These are phyloP conservation scores for Podarcis siculus DNA, from an alignment of 2,797 vertebrate genomes.

Conservation along the genomic window DNA sequence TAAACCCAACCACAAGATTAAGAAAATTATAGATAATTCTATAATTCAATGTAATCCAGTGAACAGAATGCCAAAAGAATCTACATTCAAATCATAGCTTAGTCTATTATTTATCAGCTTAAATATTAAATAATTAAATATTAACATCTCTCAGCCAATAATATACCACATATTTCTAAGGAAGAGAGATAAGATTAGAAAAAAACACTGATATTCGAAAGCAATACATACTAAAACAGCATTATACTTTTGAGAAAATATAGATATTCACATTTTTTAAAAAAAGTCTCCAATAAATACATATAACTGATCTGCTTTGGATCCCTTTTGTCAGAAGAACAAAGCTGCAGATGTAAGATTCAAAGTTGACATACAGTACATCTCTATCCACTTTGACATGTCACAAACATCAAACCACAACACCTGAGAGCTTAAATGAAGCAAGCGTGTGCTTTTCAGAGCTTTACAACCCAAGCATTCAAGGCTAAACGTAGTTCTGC, in stretches of 20 bases:
- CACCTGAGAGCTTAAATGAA: neutral
- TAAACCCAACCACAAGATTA: neutral
- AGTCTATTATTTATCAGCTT: neutral
- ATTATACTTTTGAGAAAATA: slow-evolving; percentile 18
- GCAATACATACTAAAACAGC: neutral
- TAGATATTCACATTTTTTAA: neutral
- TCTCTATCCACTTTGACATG: neutral
- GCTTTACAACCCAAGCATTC: neutral
- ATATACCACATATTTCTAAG: neutral
- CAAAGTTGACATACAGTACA: neutral
- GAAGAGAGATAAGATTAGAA: neutral
- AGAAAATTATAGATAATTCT: neutral
- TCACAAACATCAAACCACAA: neutral
- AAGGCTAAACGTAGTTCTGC: neutral
- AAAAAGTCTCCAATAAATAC: neutral
- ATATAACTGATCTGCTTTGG: neutral
- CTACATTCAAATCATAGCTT: neutral
- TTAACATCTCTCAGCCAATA: neutral
- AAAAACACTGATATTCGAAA: neutral
- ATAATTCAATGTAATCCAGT: neutral
- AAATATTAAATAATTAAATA: neutral
- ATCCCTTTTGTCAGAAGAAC: neutral
- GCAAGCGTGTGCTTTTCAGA: neutral
- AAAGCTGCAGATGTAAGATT: neutral
- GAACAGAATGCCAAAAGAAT: neutral